Percentiles rank a stretch among this genome's conserved stretches.
Evolutionary conservation across 1,140 invertebrate genomes (phyloP).

Genomic region (Drosophila arawakana): DNA sequence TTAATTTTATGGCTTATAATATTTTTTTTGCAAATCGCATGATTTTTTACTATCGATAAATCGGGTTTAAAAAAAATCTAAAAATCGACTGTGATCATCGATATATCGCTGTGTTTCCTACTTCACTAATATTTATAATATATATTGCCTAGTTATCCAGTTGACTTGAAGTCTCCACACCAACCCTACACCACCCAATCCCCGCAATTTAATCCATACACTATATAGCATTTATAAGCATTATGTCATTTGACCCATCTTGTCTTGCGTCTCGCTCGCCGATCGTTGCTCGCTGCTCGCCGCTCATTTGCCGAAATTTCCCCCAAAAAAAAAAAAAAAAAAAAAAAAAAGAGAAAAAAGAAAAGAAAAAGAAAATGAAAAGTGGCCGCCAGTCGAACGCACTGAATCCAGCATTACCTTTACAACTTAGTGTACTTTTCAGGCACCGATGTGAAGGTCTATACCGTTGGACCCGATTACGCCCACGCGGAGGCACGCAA

Average conservation of each 20-base stretch:
- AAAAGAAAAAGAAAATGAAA: slow-evolving; percentile 17
- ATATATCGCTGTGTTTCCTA: too few relatives aligned
- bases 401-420: slow-evolving; percentile 84
- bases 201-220: not conserved
- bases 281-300: slow-evolving; percentile 44
- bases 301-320: slow-evolving; percentile 37
- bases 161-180: not conserved
- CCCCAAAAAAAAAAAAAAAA: not conserved
- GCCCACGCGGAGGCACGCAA: slow-evolving; percentile 99
- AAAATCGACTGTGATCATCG: too few relatives aligned
- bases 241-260: slow-evolving; percentile 43
- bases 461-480: slow-evolving; percentile 96
- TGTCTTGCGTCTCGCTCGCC: slow-evolving; percentile 58
- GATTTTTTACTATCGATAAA: too few relatives aligned
- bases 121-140: not conserved
- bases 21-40: too few relatives aligned
- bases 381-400: slow-evolving; percentile 78
- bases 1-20: too few relatives aligned
- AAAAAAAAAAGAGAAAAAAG: not conserved
- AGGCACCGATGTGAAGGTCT: slow-evolving; percentile 88
- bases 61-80: too few relatives aligned
- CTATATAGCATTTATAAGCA: slow-evolving; percentile 4
- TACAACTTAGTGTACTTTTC: slow-evolving; percentile 84
- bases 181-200: not conserved
- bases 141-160: not conserved